Percentiles rank a stretch among this genome's conserved stretches.
These are phyloP conservation scores for Chiridota heheva DNA, from an alignment of 35 echinoderm and acorn worm species.

Conservation along the genomic window DNA sequence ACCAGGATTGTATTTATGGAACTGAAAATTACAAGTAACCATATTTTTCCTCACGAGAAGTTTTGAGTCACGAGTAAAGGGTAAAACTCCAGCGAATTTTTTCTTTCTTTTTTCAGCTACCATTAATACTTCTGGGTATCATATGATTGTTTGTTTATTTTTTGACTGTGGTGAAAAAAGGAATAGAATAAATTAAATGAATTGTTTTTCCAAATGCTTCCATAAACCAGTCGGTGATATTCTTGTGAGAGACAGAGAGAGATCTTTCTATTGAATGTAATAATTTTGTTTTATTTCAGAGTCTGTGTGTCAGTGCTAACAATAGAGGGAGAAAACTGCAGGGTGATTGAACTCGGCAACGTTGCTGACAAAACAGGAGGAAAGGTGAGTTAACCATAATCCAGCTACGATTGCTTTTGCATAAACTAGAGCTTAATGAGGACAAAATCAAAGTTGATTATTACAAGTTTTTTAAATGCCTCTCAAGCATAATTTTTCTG, in stretches of 20 bases:
- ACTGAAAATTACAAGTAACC: too few species aligned
- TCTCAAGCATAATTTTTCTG: too few species aligned
- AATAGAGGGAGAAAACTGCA: conserved; percentile 84
- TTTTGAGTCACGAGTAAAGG: too few species aligned
- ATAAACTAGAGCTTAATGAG: neutral
- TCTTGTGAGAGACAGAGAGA: neutral
- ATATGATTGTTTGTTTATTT: neutral
- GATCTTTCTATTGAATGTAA: neutral
- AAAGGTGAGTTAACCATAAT: conserved; percentile 50
- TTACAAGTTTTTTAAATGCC: neutral
- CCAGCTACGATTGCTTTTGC: neutral
- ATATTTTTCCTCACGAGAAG: too few species aligned
- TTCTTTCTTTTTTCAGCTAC: too few species aligned
- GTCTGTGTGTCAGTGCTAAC: conserved; percentile 87
- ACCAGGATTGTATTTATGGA: too few species aligned
- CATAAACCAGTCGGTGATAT: neutral
- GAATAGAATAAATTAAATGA: too few species aligned
- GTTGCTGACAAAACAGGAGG: conserved; percentile 95
- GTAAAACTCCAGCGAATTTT: too few species aligned
- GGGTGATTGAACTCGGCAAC: conserved; percentile 89
- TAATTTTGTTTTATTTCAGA: conserved; percentile 30
- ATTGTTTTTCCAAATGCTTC: too few species aligned
- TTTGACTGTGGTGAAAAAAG: too few species aligned
- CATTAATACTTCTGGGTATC: too few species aligned
- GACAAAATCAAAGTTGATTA: neutral